Evolutionary conservation across 2,797 vertebrate genomes (phyloP), one percentile per base, ranked within the genome.

Genomic region (Hapalemur alaotrensis): DNA sequence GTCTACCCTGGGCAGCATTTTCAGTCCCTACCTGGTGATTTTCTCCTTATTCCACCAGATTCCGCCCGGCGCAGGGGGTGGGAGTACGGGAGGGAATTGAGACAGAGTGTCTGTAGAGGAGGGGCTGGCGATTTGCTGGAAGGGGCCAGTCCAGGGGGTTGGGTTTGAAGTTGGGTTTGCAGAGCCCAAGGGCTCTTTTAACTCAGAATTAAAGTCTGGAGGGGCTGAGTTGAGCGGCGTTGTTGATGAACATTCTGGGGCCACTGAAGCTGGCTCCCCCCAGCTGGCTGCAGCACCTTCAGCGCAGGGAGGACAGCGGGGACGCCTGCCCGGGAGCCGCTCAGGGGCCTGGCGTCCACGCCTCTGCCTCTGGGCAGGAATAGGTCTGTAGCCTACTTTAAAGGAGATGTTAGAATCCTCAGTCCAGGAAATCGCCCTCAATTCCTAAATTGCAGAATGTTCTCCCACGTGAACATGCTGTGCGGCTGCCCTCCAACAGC

Each of bases 31-130:
- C 89, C 85, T 61, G 65, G 82, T 72, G 83, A 80, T 96, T 95
- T 94, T 59, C 85, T 93, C 41, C 38, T 91, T 48, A 90, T 54
- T 61, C 69, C 32, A 79, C 43, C 86, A 95, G 82, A 70, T 28
- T 91, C 50, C 32, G 54, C 67, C 48, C 50, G 4, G 57, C 76
- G 65, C 9, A 48, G n/a, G 2, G 15, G 30, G 17, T 14, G n/a
- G 22, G 50, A 50, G 1, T 11, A 22, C 57, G 35, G 80, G 70
- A 28, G 25, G 35, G 57, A 43, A 48, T 17, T 38, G 23, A 48
- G 52, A 70, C 35, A 48, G 43, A 20, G 9, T 95, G 84, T 93
- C 91, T 87, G 52, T 2, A 20, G 30, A 85, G 57, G 86, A 93
- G n/a, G 32, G 63, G 52, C 48, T 57, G 72, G 38, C 15, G 15